Base-by-base conservation (phyloP, 2,888 invertebrate genomes). In the Diplazon laetatorius region DNA sequence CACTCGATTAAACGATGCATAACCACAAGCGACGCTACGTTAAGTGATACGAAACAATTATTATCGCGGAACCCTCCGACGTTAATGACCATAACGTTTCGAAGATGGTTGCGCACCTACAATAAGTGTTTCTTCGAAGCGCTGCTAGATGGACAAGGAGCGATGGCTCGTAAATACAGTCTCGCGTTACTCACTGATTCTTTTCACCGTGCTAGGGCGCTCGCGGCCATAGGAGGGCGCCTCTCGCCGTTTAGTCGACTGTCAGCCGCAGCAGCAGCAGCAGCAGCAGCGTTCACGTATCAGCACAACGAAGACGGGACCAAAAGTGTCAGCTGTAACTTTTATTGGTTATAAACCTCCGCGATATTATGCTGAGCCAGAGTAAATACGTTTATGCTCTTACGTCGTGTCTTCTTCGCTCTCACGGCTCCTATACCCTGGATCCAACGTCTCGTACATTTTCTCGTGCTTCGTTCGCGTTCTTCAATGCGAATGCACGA, bases 321-420 rank as follows among this genome's bases (percentile, higher is more conserved):
- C 82, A 86, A 83, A 87, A 87, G 88, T 86, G 87, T 87, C 87
- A 87, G 87, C 87, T 88, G 86, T 88, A 88, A 88, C 86, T 89
- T 89, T 89, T 89, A 89, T 89, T 85, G 89, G 88, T 88, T 88
- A 87, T 89, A 89, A 88, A 89, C 86, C 87, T 84, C 81, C 81
- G 82, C 81, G 82, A 86, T 88, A 88, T 88, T 89, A 87, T 87
- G 85, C 86, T 80, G 86, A 84, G 85, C 83, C 84, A 74, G 86
- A 86, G 87, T 87, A 89, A 87, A 88, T 89, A 88, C 86, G 83
- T 87, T 88, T 88, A 86, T 85, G 83, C 80, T 78, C 74, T 70
- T 60, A 65, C 69, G 66, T 57, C 12, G 35, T 66, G 50, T 63
- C 69, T 63, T 30, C 20, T 42, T 76, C 50, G 18, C 52, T 59